phyloP scores from a whole-genome alignment of 2,888 invertebrate genomes.

The Perizoma flavofasciatum region DNA sequence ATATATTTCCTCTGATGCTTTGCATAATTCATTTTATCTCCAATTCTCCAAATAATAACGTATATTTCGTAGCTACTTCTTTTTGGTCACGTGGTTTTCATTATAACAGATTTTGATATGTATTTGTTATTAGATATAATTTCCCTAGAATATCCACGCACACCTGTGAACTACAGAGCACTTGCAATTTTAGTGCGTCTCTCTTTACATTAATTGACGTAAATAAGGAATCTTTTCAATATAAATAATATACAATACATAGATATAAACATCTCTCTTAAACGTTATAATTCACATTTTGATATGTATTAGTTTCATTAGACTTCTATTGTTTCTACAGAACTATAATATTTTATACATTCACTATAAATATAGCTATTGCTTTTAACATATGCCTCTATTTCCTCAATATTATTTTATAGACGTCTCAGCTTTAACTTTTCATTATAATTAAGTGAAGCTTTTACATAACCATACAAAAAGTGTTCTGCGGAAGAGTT shows the following conservation, averaged over 20 bases:
- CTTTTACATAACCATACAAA: slow-evolving; percentile 47
- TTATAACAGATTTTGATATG: slow-evolving; percentile 26
- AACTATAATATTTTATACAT: slow-evolving; percentile 47
- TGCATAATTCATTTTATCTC: slow-evolving; percentile 25
- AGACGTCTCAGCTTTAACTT: slow-evolving; percentile 26
- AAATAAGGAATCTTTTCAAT: slow-evolving; percentile 79
- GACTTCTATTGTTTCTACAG: slow-evolving; percentile 40
- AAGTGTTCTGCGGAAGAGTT: slow-evolving; percentile 55
- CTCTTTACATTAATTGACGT: slow-evolving; percentile 77
- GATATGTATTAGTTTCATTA: slow-evolving; percentile 76
- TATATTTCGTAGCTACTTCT: slow-evolving; percentile 15
- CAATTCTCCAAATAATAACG: slow-evolving; percentile 21
- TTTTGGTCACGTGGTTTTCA: slow-evolving; percentile 34
- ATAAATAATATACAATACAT: slow-evolving; percentile 53
- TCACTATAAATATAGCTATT: slow-evolving; percentile 57
- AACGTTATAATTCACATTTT: slow-evolving; percentile 66
- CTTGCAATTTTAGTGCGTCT: slow-evolving; percentile 50
- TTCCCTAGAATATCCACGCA: slow-evolving; percentile 30
- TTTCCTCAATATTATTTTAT: slow-evolving; percentile 5
- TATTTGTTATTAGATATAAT: slow-evolving; percentile 12
- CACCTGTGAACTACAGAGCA: slow-evolving; percentile 54
- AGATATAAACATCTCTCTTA: slow-evolving; percentile 51
- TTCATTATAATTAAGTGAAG: slow-evolving; percentile 20
- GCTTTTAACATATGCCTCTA: slow-evolving; percentile 43
- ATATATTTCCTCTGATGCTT: slow-evolving; percentile 26